Conservation (phyloP, 1,140 invertebrate genomes). For the Apis dorsata region DNA sequence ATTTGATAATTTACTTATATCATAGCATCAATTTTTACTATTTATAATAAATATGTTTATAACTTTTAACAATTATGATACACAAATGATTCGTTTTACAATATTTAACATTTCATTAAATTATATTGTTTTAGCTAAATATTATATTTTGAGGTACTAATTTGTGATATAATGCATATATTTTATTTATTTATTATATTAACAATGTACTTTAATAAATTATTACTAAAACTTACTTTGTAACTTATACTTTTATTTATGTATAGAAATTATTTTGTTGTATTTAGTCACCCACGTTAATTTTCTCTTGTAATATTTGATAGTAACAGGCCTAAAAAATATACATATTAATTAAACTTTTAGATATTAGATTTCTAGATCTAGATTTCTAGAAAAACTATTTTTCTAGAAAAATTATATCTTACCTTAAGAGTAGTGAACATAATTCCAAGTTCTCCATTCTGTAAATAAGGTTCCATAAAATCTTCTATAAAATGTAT, state of each 20-base stretch:
- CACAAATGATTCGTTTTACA: neutral
- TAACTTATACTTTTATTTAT: neutral
- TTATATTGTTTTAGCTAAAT: slow-evolving; percentile 6
- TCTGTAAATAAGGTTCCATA: slow-evolving; percentile 87
- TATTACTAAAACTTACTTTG: neutral
- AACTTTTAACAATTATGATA: slow-evolving; percentile 3
- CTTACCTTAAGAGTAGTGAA: slow-evolving; percentile 89
- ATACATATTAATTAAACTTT: slow-evolving; percentile 27
- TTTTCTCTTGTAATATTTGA: slow-evolving; percentile 87
- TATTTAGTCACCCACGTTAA: slow-evolving; percentile 79
- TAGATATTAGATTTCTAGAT: too few species aligned
- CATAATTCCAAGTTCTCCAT: slow-evolving; percentile 91
- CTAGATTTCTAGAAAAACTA: too few species aligned
- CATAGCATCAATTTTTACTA: neutral
- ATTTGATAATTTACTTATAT: neutral
- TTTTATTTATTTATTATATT: neutral
- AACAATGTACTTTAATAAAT: neutral
- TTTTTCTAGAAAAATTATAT: slow-evolving; percentile 9
- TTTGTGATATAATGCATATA: neutral
- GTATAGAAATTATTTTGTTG: slow-evolving; percentile 4
- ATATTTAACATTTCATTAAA: neutral
- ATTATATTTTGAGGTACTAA: slow-evolving; percentile 1
- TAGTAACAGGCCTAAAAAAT: slow-evolving; percentile 85
- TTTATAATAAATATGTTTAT: slow-evolving; percentile 17
- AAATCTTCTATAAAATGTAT: slow-evolving; percentile 92